A percentile compares a stretch with the other conserved stretches of the same genome.
phyloP scores from a whole-genome alignment of 2,797 vertebrate species.

The Pipistrellus pipistrellus region DNA sequence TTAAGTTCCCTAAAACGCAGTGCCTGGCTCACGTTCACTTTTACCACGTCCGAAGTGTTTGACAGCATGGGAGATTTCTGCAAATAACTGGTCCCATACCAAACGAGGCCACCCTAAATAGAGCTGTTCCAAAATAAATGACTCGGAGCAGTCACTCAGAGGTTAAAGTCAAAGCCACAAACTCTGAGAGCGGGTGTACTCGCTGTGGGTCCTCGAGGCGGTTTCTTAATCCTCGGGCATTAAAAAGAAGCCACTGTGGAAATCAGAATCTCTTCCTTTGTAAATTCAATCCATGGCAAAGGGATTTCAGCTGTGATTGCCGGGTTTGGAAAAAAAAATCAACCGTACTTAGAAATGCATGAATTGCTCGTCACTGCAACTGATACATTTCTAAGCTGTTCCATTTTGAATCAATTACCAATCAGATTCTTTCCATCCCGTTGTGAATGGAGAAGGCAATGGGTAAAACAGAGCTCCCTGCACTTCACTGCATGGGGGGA shows the following conservation, averaged over 20 bases:
- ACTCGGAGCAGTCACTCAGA: conserved; percentile 75
- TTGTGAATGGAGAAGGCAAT: conserved; percentile 70
- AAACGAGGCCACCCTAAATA: conserved; percentile 65
- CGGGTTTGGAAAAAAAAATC: conserved; percentile 67
- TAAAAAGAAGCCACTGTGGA: conserved; percentile 86
- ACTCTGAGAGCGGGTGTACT: conserved; percentile 58
- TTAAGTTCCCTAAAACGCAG: background rate
- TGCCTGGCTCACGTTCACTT: background rate
- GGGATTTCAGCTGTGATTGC: conserved; percentile 84
- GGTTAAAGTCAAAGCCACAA: conserved; percentile 72
- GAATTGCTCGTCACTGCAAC: conserved; percentile 79
- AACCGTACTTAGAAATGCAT: conserved; percentile 77
- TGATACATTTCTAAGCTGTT: conserved; percentile 82
- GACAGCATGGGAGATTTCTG: background rate
- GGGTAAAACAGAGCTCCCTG: conserved; percentile 64
- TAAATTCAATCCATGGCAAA: conserved; percentile 85
- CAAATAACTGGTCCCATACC: conserved; percentile 14
- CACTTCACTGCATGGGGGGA: conserved; percentile 55
- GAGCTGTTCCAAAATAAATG: conserved; percentile 74
- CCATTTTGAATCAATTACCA: conserved; percentile 86
- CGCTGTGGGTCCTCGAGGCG: conserved; percentile 77
- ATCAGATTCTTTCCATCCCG: conserved; percentile 72
- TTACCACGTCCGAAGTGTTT: background rate
- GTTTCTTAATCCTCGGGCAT: conserved; percentile 82
- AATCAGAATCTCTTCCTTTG: conserved; percentile 85